Conservation (phyloP, 2,797 vertebrate genomes). For the Fringilla coelebs region DNA sequence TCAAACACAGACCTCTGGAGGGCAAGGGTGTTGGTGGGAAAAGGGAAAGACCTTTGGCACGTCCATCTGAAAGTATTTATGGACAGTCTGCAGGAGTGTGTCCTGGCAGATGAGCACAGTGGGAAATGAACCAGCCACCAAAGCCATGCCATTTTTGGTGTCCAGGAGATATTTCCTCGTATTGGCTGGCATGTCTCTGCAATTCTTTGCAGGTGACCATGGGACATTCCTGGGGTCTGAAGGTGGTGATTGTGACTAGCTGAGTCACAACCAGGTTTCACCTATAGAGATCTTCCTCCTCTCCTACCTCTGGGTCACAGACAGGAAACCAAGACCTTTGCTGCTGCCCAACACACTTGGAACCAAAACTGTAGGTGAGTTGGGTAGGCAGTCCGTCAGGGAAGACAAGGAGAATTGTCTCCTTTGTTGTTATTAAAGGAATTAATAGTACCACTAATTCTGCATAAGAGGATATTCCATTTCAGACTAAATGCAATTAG, state of each 20-base stretch:
- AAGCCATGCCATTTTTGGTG: fast-evolving
- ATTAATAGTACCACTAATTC: neutral
- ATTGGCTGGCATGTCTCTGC: neutral
- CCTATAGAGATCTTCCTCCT: neutral
- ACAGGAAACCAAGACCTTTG: neutral
- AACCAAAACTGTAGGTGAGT: fast-evolving
- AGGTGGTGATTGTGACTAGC: neutral
- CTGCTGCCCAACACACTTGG: fast-evolving
- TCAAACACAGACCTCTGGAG: neutral
- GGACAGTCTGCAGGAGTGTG: neutral
- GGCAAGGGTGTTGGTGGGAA: neutral
- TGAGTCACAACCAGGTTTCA: neutral
- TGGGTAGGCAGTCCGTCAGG: neutral
- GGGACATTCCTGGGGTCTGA: neutral
- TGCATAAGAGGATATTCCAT: neutral
- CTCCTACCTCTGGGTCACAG: fast-evolving
- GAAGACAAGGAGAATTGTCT: neutral
- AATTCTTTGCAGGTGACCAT: neutral
- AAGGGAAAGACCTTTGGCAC: neutral
- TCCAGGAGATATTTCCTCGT: neutral
- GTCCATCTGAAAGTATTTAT: neutral
- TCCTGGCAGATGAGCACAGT: fast-evolving
- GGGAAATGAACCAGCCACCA: neutral
- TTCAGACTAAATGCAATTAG: neutral
- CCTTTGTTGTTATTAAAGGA: neutral